Percentiles rank a stretch among this genome's conserved stretches.
phyloP scores from a whole-genome alignment of 2,113 vertebrate species.

The Grallaria varia region DNA sequence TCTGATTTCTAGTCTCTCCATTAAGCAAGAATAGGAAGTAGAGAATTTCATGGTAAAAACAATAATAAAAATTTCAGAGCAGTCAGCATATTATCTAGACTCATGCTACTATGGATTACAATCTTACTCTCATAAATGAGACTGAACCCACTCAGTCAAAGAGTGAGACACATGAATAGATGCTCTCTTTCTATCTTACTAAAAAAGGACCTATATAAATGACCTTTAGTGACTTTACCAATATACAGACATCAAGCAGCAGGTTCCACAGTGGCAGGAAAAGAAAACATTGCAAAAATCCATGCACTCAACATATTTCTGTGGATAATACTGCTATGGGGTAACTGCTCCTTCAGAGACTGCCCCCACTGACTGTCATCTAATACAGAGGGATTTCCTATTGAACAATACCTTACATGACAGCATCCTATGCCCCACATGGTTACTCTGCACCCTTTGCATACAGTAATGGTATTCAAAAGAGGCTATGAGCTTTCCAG shows the following conservation, averaged over 20 bases:
- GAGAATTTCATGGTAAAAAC: not conserved
- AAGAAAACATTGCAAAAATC: not conserved
- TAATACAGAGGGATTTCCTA: not conserved
- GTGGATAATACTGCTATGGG: not conserved
- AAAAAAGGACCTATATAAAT: not conserved
- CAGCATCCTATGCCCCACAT: not conserved
- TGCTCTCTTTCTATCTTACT: not conserved
- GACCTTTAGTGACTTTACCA: not conserved
- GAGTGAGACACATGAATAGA: not conserved
- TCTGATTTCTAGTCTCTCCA: not conserved
- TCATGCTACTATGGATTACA: not conserved
- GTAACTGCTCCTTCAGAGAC: not conserved
- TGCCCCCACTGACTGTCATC: not conserved
- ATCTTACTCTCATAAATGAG: not conserved
- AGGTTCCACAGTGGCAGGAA: not conserved
- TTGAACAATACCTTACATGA: not conserved
- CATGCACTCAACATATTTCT: not conserved
- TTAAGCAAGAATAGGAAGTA: not conserved
- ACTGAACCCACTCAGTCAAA: not conserved
- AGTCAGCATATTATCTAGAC: not conserved
- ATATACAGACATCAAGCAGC: not conserved
- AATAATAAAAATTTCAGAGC: not conserved
- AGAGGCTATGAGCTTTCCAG: not conserved
- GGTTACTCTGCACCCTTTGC: not conserved
- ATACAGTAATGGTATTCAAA: not conserved